Conservation (phyloP, 2,113 vertebrate species). For the Cyrtonyx montezumae region DNA sequence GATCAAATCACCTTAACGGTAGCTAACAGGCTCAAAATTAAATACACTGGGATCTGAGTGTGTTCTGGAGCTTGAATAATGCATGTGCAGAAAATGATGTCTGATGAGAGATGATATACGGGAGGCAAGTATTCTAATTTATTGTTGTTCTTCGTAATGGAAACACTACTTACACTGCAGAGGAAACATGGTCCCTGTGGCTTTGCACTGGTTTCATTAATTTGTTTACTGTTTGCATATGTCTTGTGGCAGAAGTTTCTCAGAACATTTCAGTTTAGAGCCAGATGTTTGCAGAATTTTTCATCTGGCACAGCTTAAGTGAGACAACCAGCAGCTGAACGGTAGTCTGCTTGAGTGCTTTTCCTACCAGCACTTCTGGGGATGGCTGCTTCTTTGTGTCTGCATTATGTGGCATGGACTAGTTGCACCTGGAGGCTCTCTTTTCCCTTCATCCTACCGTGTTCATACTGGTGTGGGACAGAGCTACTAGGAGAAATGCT, state of each 20-base stretch:
- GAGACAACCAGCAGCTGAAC: neutral
- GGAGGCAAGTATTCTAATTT: neutral
- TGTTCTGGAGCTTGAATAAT: constrained; percentile 19
- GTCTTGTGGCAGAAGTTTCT: neutral
- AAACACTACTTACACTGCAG: neutral
- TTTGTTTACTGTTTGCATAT: neutral
- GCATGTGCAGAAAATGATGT: neutral
- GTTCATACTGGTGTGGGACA: neutral
- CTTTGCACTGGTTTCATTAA: neutral
- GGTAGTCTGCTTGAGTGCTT: neutral
- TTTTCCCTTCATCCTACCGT: neutral
- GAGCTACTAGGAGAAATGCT: neutral
- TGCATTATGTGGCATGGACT: neutral
- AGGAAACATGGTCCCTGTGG: neutral
- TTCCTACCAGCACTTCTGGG: neutral
- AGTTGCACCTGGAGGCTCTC: neutral
- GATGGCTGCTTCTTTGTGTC: neutral
- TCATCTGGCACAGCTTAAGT: neutral
- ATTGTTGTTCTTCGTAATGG: neutral
- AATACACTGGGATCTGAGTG: neutral
- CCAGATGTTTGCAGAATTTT: neutral
- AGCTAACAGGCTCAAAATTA: neutral
- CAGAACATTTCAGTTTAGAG: neutral
- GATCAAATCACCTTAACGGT: neutral
- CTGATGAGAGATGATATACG: neutral